A percentile compares a stretch with the other conserved stretches of the same genome.
Evolutionary conservation across 2,888 invertebrate genomes (phyloP).

Genomic region (Meandrusa payeni): DNA sequence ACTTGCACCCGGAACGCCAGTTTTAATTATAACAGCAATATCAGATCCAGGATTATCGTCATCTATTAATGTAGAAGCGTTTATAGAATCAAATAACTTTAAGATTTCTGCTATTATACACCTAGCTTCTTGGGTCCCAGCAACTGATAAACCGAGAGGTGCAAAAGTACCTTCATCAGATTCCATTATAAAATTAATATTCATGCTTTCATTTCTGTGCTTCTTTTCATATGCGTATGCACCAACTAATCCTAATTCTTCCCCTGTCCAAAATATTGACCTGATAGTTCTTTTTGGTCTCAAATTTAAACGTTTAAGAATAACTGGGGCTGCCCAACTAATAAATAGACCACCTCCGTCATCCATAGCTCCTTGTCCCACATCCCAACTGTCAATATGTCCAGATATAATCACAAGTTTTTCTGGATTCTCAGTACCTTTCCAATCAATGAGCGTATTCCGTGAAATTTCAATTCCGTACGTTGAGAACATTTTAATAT

Average conservation of each 20-base stretch:
- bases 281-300: conserved; percentile 86
- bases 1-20: conserved; percentile 87
- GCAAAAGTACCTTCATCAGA: conserved; percentile 91
- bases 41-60: conserved; percentile 85
- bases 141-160: conserved; percentile 85
- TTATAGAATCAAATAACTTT: conserved; percentile 83
- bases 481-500: conserved; percentile 84
- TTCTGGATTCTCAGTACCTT: conserved; percentile 68
- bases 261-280: conserved; percentile 90
- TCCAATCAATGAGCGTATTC: conserved; percentile 87
- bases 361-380: conserved; percentile 93
- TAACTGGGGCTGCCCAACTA: conserved; percentile 86
- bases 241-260: conserved; percentile 87
- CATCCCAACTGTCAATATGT: conserved; percentile 94
- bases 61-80: conserved; percentile 82
- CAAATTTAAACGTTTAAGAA: conserved; percentile 83
- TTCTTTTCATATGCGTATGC: conserved; percentile 82
- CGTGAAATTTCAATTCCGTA: conserved; percentile 82
- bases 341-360: conserved; percentile 91
- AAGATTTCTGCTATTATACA: conserved; percentile 86
- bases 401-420: conserved; percentile 88
- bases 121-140: conserved; percentile 81
- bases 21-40: conserved; percentile 81
- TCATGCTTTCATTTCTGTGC: conserved; percentile 78
- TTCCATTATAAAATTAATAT: conserved; percentile 89